Base-by-base conservation (phyloP, 2,888 invertebrate species). In the Sarcophaga rosellei region DNA sequence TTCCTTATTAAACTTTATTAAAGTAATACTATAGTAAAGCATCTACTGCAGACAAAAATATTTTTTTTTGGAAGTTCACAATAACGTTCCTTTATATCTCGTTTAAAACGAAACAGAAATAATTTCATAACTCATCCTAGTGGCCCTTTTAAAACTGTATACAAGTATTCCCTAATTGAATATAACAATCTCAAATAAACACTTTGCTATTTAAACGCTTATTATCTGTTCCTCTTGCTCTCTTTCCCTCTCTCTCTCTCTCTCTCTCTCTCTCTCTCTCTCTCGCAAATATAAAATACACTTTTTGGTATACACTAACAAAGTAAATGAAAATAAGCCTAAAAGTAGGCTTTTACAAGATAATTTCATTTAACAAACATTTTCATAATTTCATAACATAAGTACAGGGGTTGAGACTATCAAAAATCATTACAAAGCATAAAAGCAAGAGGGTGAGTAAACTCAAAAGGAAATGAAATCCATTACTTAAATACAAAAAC, bases 301-400 rank as follows among this genome's bases (percentile, higher is more conserved):
- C 35, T 35, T 25, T 4, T 25, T 4, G 5, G 53, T 44, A 61
- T 10, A 15, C 23, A 25, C 53, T 45, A 25, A 53, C 57, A 59
- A 83, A 59, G 11, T 15, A 23, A 68, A 57, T 4, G 8, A 47
- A 65, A 65, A 70, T 25, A 69, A 47, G 20, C 59, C 63, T 65
- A 15, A 47, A 84, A 66, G 59, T 83, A 83, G 69, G 80, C 82
- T 80, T 76, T 80, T 73, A 73, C 75, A 76, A 76, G 62, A 86
- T 86, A 86, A 80, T 82, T 83, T 86, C 63, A 76, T 80, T 76
- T 80, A 68, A 86, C 82, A 35, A 79, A 76, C 75, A 79, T 76
- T 82, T 79, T 65, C 63, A 82, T 72, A 82, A 57, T 23, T 75
- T 21, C 45, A 35, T 25, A 61, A 21, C 72, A 79, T 25, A 72